Base-by-base conservation (phyloP, 2,888 invertebrate species). In the Pterostichus niger region DNA sequence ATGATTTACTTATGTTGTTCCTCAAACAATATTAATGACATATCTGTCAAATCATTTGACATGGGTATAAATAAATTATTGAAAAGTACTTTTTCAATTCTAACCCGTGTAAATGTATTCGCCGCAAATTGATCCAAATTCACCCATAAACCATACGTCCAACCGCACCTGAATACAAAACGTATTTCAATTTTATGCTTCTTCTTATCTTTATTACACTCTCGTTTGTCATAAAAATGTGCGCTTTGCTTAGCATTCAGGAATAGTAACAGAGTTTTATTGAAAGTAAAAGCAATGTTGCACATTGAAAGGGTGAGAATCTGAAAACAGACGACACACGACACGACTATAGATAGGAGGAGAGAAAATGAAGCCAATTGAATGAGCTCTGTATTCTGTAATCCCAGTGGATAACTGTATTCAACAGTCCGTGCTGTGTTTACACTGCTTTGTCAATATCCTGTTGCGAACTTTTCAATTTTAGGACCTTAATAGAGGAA, bases 401-500 rank as follows among this genome's bases (percentile, higher is more conserved):
- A 59, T 59, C 59, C 59, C 59, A 6, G 17, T 13, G 59, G 59
- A 59, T 59, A 17, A 31, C 31, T 11, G 17, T 59, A 59, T 59
- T 59, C 24, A 59, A 59, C 59, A 59, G 31, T 10, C 5, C 5
- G 24, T 9, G 13, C 59, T 11, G 49, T 59, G 59, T 59, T 6
- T 59, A 17, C 59, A 59, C 24, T 15, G 11, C 17, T 59, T 9
- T 59, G 59, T 59, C 59, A 59, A 59, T 59, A 59, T 59, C 59
- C 59, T 59, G 59, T 59, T 59, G 17, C 59, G 59, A 59, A 59
- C 59, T 59, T 59, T 59, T 10, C 59, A 59, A 59, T 59, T 59
- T 31, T 13, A 49, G 49, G 49, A 11, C 49, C 49, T 49, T 49
- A 10, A 11, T 49, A n/a, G 11, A 49, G 13, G 49, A 10, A 6